phyloP scores from a whole-genome alignment of 2,888 invertebrate genomes.

The Dioctria rufipes region DNA sequence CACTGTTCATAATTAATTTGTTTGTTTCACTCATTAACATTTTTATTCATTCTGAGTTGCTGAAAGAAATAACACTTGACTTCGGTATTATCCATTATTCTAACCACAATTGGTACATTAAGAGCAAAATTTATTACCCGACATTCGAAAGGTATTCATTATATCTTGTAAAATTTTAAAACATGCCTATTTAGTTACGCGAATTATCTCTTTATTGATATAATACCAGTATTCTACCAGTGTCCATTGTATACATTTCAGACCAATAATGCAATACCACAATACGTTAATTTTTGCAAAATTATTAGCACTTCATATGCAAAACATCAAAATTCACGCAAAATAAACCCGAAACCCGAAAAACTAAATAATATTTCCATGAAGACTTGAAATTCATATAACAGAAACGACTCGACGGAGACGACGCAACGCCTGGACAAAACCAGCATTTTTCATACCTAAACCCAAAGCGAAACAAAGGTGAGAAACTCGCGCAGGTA shows the following conservation, averaged over 20 bases:
- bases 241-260: background rate
- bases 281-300: constrained; percentile 12
- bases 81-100: no score
- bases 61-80: no score
- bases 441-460: background rate
- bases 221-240: background rate
- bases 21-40: no score
- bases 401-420: background rate
- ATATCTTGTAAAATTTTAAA: background rate
- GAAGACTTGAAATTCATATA: background rate
- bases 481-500: background rate
- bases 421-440: background rate
- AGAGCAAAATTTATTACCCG: background rate
- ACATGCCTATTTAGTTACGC: background rate
- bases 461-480: background rate
- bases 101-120: background rate
- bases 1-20: no score
- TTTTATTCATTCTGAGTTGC: no score
- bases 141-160: background rate
- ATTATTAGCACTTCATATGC: constrained; percentile 40
- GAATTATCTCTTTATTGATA: constrained; percentile 7
- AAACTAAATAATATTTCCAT: constrained; percentile 6
- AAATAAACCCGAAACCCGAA: constrained; percentile 26
- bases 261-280: background rate
- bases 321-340: constrained; percentile 31